phyloP scores from a whole-genome alignment of 1,140 invertebrate species.

The Cydia splendana region DNA sequence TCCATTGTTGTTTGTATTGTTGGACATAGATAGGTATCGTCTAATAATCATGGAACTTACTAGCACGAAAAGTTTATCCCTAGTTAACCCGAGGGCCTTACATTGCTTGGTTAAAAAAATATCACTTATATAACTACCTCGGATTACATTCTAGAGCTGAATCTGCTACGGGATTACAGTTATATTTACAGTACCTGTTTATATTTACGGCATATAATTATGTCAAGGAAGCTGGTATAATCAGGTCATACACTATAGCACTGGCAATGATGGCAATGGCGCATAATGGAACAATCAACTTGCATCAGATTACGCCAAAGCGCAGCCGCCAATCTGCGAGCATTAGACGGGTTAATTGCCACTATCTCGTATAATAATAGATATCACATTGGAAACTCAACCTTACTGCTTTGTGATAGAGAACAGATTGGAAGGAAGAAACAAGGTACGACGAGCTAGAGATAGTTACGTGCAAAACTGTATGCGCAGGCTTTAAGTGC shows the following conservation, averaged over 20 bases:
- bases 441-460: neutral
- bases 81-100: no score
- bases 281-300: slow-evolving; percentile 21
- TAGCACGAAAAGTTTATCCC: no score
- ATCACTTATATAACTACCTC: no score
- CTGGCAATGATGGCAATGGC: neutral
- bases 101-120: no score
- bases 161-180: neutral
- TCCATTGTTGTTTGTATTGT: no score
- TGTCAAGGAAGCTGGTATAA: neutral
- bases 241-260: neutral
- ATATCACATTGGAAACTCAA: neutral
- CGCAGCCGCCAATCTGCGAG: slow-evolving; percentile 5
- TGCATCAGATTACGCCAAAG: slow-evolving; percentile 23
- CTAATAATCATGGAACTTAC: no score
- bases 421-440: neutral
- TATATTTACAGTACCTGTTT: neutral
- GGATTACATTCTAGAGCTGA: no score
- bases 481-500: neutral
- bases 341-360: neutral
- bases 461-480: neutral
- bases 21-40: no score
- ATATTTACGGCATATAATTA: neutral
- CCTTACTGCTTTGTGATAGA: neutral
- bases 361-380: neutral